Evolutionary conservation across 2,113 vertebrate genomes (phyloP), one percentile per base, ranked within the genome.

Genomic region (Melanocharis versteri): DNA sequence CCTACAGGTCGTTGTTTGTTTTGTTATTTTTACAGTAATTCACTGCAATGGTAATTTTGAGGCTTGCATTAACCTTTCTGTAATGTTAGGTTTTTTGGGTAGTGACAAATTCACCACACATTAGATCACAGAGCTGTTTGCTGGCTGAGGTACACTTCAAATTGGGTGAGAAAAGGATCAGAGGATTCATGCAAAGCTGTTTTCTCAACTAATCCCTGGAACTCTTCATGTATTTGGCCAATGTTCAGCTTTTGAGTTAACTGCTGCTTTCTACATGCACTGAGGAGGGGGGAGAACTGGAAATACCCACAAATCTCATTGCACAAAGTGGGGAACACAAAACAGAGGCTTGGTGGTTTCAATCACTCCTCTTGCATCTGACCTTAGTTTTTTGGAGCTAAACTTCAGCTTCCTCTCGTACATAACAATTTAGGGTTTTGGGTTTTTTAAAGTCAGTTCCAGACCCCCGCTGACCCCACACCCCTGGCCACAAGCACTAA

Each of bases 111-210:
- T 86, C 56, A 83, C 27, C 21, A 23, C 37, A 2, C 33, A 35
- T 37, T 45, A 62, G 40, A 69, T 58, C 58, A 78, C 51, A 87
- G 72, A 73, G 88, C 50, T 81, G 69, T 11, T 94, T 4, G 11
- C 51, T 68, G 51, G 56, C 80, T 44, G 33, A 86, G 68, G 68
- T 37, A 47, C 9, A 4, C 66, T 69, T 83, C 48, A 92, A 86
- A 90, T 81, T 81, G 54, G 54, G 76, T 81, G 89, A 86, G 80
- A 83, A 92, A 87, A 91, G 60, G 72, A 93, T 92, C 56, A 62
- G 72, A 87, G 48, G 1, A 87, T 53, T 92, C 76, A 81, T 5
- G 42, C 68, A 93, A 95, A 86, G 58, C 66, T 85, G 45, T 82
- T 87, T 83, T 83, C 91, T 94, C 42, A 91, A 69, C 85, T 91